phyloP scores from a whole-genome alignment of 2,888 invertebrate genomes.

The Lutraria lutraria region DNA sequence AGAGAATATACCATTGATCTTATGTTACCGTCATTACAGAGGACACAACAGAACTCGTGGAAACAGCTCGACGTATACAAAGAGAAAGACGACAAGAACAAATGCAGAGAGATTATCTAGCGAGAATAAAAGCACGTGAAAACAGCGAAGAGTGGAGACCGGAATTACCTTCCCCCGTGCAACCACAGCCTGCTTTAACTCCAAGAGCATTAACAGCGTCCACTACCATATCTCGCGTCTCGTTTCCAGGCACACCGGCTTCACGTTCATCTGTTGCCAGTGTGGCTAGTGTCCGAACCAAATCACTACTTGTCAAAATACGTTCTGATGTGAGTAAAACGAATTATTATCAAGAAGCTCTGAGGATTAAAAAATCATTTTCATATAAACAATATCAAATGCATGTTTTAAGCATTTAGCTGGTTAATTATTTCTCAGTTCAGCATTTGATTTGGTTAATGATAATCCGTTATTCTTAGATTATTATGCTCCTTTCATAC shows the following conservation, averaged over 20 bases:
- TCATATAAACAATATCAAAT: too few species aligned
- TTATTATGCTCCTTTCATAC: too few species aligned
- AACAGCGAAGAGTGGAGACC: conserved; percentile 59
- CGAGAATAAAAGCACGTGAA: conserved; percentile 50
- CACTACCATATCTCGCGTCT: conserved; percentile 48
- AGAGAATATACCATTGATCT: too few species aligned
- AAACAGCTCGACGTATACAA: conserved; percentile 73
- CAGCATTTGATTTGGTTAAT: too few species aligned
- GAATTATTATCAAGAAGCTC: too few species aligned
- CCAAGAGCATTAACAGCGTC: conserved; percentile 48
- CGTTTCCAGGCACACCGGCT: conserved; percentile 55
- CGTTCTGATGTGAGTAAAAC: conserved; percentile 70
- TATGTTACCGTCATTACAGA: conserved; percentile 45
- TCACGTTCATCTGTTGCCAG: conserved; percentile 67
- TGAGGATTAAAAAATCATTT: too few species aligned
- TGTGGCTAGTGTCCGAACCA: conserved; percentile 69
- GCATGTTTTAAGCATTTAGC: too few species aligned
- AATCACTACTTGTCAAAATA: conserved; percentile 73
- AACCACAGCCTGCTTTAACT: conserved; percentile 17
- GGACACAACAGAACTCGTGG: conserved; percentile 72
- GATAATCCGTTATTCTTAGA: too few species aligned
- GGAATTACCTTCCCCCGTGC: conserved; percentile 11
- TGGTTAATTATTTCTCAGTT: too few species aligned
- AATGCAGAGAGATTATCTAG: conserved; percentile 61
- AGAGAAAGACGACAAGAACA: conserved; percentile 69